Percentiles rank a stretch among this genome's conserved stretches.
phyloP scores from a whole-genome alignment of 1,140 invertebrate species.

The Propsilocerus akamusi region DNA sequence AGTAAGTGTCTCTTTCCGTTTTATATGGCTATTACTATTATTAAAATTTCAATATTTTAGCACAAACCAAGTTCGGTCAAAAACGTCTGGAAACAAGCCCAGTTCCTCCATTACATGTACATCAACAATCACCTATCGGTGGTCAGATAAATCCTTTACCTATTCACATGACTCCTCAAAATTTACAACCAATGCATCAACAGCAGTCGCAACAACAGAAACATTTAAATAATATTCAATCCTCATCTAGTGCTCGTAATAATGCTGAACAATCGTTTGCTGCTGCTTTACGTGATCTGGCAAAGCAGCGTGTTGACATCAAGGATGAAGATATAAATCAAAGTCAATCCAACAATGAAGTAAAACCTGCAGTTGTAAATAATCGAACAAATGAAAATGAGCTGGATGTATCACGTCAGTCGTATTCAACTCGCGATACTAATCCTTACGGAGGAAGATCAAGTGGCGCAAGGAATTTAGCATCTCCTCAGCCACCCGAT shows the following conservation, averaged over 20 bases:
- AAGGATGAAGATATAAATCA: slow-evolving; percentile 20
- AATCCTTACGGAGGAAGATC: slow-evolving; percentile 3
- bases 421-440: slow-evolving; percentile 9
- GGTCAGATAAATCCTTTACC: not conserved
- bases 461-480: slow-evolving; percentile 10
- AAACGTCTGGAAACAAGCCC: not conserved
- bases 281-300: slow-evolving; percentile 57
- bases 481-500: slow-evolving; percentile 21
- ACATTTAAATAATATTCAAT: not conserved
- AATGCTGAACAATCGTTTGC: slow-evolving; percentile 38
- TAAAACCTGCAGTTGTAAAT: not conserved
- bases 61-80: not conserved
- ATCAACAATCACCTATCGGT: not conserved
- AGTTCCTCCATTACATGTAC: not conserved
- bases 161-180: not conserved
- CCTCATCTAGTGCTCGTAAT: slow-evolving; percentile 19
- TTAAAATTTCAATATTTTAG: not conserved
- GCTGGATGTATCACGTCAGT: slow-evolving; percentile 10
- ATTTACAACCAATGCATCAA: not conserved
- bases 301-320: slow-evolving; percentile 47
- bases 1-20: not conserved
- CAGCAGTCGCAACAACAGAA: slow-evolving; percentile 10
- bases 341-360: not conserved
- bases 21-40: too few species aligned
- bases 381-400: slow-evolving; percentile 6